Percentiles rank a stretch among this genome's conserved stretches.
phyloP scores from a whole-genome alignment of 2,113 vertebrate species.

The Ellobius talpinus region DNA sequence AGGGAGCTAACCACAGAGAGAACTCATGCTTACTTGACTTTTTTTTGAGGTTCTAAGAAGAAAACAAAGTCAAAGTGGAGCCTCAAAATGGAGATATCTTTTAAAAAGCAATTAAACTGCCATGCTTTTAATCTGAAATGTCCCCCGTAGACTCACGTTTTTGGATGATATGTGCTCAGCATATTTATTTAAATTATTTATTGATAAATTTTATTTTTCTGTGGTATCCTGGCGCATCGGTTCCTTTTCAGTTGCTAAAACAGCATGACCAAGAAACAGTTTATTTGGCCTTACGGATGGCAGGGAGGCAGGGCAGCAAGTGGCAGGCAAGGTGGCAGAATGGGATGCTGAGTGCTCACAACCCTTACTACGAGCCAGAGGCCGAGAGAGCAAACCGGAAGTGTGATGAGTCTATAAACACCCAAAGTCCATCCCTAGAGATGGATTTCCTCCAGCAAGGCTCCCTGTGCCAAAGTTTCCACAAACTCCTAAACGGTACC shows the following conservation, averaged over 20 bases:
- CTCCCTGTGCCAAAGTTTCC: neutral
- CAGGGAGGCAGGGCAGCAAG: neutral
- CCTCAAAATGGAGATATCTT: neutral
- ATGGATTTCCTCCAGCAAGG: neutral
- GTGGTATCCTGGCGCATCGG: neutral
- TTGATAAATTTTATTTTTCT: neutral
- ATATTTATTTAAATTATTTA: neutral
- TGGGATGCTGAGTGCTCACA: neutral
- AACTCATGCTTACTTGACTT: neutral
- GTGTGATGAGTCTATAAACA: neutral
- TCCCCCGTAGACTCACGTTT: neutral
- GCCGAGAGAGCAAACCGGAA: neutral
- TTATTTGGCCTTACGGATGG: neutral
- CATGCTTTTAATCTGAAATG: neutral
- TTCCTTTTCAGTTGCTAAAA: neutral
- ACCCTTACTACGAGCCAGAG: neutral
- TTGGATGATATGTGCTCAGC: neutral
- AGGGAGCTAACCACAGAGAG: neutral
- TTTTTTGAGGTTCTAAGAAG: neutral
- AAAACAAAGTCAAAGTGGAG: neutral
- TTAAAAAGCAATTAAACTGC: neutral
- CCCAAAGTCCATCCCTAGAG: neutral
- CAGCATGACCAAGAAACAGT: neutral
- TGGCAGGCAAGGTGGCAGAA: neutral
- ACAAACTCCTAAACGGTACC: neutral